A percentile compares a stretch with the other conserved stretches of the same genome.
These are phyloP conservation scores for Cranoglanis bouderius DNA, from an alignment of 2,113 vertebrate species.

Conservation along the genomic window DNA sequence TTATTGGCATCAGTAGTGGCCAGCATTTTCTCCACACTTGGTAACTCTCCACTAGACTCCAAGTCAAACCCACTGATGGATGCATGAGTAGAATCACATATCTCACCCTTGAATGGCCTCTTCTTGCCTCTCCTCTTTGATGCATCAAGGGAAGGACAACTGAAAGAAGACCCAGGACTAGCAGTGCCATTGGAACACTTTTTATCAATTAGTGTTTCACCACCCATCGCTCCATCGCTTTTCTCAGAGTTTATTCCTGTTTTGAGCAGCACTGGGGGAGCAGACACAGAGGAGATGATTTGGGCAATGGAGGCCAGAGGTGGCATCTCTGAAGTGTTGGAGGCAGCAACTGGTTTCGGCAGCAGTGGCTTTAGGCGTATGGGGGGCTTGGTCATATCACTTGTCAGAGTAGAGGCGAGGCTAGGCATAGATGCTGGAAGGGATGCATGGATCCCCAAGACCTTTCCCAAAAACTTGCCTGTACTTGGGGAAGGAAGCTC, in stretches of 20 bases:
- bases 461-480: slow-evolving; percentile 55
- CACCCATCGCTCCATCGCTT: slow-evolving; percentile 43
- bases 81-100: slow-evolving; percentile 13
- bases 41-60: slow-evolving; percentile 97
- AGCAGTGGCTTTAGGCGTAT: slow-evolving; percentile 86
- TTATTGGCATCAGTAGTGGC: slow-evolving; percentile 94
- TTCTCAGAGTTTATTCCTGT: slow-evolving; percentile 67
- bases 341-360: slow-evolving; percentile 81
- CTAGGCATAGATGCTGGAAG: slow-evolving; percentile 52
- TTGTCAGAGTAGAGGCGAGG: slow-evolving; percentile 56
- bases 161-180: slow-evolving; percentile 45
- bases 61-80: slow-evolving; percentile 76
- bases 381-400: slow-evolving; percentile 73
- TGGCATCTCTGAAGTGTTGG: slow-evolving; percentile 78
- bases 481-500: slow-evolving; percentile 64
- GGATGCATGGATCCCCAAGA: slow-evolving; percentile 27
- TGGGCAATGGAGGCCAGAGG: slow-evolving; percentile 95
- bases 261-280: slow-evolving; percentile 84
- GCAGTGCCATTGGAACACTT: slow-evolving; percentile 70
- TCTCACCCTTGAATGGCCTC: slow-evolving; percentile 13
- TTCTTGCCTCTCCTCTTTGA: slow-evolving; percentile 60
- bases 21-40: slow-evolving; percentile 96
- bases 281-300: slow-evolving; percentile 96
- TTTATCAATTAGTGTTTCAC: slow-evolving; percentile 65
- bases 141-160: slow-evolving; percentile 20